These are phyloP conservation scores for Erynnis tages DNA, from an alignment of 2,888 invertebrate species.

Conservation along the genomic window DNA sequence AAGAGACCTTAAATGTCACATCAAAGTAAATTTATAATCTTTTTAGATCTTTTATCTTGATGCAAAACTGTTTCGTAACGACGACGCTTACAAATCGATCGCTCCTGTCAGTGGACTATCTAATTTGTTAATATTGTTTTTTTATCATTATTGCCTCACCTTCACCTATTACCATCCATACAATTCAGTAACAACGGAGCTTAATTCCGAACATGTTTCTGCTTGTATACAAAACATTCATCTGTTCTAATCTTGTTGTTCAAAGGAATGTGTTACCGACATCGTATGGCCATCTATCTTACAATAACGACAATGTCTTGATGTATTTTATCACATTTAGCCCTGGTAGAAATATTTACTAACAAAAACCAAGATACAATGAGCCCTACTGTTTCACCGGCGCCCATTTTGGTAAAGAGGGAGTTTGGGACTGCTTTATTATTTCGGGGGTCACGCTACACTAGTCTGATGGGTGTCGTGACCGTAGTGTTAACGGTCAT, in stretches of 20 bases:
- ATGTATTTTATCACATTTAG: slow-evolving; percentile 79
- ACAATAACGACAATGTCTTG: slow-evolving; percentile 78
- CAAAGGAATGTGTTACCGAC: slow-evolving; percentile 60
- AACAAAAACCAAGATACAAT: slow-evolving; percentile 42
- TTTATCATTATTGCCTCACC: slow-evolving; percentile 23
- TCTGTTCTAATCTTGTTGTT: slow-evolving; percentile 60
- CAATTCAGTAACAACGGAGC: slow-evolving; percentile 49
- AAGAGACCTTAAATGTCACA: slow-evolving; percentile 15
- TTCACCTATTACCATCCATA: slow-evolving; percentile 33
- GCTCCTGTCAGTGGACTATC: slow-evolving; percentile 21
- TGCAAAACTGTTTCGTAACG: slow-evolving; percentile 10
- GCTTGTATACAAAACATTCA: slow-evolving; percentile 50
- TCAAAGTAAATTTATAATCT: slow-evolving; percentile 10
- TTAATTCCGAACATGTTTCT: slow-evolving; percentile 42
- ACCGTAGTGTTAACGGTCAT: slow-evolving; percentile 73
- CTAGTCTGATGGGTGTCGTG: slow-evolving; percentile 53
- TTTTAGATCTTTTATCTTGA: slow-evolving; percentile 11
- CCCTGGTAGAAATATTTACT: slow-evolving; percentile 72
- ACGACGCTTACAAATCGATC: slow-evolving; percentile 15
- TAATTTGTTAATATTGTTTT: slow-evolving; percentile 21
- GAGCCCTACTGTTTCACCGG: slow-evolving; percentile 42
- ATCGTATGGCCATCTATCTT: slow-evolving; percentile 68
- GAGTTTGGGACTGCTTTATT: slow-evolving; percentile 25
- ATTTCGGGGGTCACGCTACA: slow-evolving; percentile 40
- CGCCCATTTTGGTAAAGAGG: slow-evolving; percentile 1